phyloP scores from a whole-genome alignment of 92 coral and sea anemone species.

The Porites lobata region DNA sequence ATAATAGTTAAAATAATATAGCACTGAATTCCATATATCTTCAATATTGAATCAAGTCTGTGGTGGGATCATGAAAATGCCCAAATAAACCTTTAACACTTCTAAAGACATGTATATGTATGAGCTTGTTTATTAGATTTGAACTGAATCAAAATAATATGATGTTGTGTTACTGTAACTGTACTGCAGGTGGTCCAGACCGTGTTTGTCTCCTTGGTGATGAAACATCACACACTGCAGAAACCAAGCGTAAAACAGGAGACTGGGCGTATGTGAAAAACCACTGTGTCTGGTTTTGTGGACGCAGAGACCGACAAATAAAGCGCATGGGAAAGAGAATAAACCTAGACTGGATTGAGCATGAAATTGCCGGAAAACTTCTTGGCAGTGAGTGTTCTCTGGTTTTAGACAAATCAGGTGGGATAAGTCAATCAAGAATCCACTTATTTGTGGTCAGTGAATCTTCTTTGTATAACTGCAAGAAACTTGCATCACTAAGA shows the following conservation, averaged over 20 bases:
- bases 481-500: slow-evolving; percentile 4
- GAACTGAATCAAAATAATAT: not conserved
- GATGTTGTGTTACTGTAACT: not conserved
- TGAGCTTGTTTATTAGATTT: too few species aligned
- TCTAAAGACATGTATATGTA: too few species aligned
- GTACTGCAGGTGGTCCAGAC: slow-evolving; percentile 78
- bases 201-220: slow-evolving; percentile 88
- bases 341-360: slow-evolving; percentile 81
- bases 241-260: slow-evolving; percentile 85
- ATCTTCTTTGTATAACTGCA: not conserved
- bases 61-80: too few species aligned
- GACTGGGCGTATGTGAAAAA: slow-evolving; percentile 82
- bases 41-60: too few species aligned
- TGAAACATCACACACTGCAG: slow-evolving; percentile 59
- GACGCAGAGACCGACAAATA: slow-evolving; percentile 89
- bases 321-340: slow-evolving; percentile 83
- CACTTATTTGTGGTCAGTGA: slow-evolving; percentile 71
- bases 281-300: slow-evolving; percentile 78
- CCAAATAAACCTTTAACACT: too few species aligned
- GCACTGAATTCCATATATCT: too few species aligned
- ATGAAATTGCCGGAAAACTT: slow-evolving; percentile 53
- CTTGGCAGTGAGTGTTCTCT: slow-evolving; percentile 59
- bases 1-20: too few species aligned
- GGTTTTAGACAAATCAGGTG: slow-evolving; percentile 34
- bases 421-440: slow-evolving; percentile 21